Evolutionary conservation across 2,797 vertebrate genomes (phyloP), one percentile per base, ranked within the genome.

Genomic region (Coilia nasus): DNA sequence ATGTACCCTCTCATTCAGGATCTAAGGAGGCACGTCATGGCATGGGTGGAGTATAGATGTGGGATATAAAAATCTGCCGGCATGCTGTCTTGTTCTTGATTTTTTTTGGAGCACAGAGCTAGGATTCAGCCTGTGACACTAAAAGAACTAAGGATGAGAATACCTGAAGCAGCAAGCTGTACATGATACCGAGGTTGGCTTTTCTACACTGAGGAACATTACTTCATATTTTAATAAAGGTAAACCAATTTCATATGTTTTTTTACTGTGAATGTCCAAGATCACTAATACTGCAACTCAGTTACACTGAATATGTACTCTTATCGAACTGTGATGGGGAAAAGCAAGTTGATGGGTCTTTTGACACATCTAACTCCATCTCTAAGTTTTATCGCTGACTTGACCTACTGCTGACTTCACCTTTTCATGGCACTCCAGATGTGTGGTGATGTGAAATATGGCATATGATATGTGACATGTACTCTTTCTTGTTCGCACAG

Each of bases 31-130:
- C 62, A 88, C 87, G 89, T 89, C 87, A 89, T 87, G 82, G 84
- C 60, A 83, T 83, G 83, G 82, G 82, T 82, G 81, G 81, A 86
- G 47, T 90, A 88, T 88, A 89, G 86, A 89, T 84, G 35, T 44
- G 80, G 67, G 50, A 54, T 54, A 54, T 54, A 54, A 54, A 54
- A 14, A 75, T 47, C 85, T 67, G 83, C 83, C 64, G 62, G 84
- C 83, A 67, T 81, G 50, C 81, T 28, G 35, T 86, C 62, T 62
- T 44, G 19, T 78, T 78, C 31, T 41, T 78, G 71, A 50, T 50
- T 47, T 35, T 47, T 82, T 71, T 81, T 47, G 23, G 71, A 44
- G 9, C 81, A 47, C 57, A 35, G 15, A 82, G 44, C 46, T 64
- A 31, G 67, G 35, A 78, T 81, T 47, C n/a, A 85, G 81, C 35